phyloP scores from a whole-genome alignment of 2,797 vertebrate genomes.

The Dendrocincla fuliginosa region DNA sequence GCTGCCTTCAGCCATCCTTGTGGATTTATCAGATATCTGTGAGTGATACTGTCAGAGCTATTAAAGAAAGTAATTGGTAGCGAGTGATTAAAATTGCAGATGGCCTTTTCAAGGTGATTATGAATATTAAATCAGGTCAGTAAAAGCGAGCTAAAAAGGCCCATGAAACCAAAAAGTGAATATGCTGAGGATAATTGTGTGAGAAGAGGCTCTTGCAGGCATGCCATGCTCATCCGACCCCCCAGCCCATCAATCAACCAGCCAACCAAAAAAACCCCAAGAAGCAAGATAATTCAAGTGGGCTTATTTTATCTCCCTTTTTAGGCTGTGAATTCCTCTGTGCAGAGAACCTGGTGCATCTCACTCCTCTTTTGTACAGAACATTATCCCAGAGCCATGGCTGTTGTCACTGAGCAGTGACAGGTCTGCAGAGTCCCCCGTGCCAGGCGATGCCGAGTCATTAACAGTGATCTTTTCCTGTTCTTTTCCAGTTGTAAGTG shows the following conservation, averaged over 20 bases:
- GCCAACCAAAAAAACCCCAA: not conserved
- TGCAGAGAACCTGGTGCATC: not conserved
- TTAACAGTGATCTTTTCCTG: not conserved
- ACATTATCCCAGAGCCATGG: rapidly evolving
- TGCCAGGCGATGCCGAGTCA: not conserved
- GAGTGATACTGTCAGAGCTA: conserved; percentile 64
- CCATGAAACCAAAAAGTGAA: conserved; percentile 3
- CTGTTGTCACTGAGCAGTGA: not conserved
- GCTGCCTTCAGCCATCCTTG: not conserved
- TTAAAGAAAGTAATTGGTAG: conserved; percentile 64
- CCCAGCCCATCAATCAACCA: not conserved
- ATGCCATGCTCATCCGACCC: not conserved
- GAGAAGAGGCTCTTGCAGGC: not conserved
- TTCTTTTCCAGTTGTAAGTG: not conserved
- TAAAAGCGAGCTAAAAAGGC: conserved; percentile 38
- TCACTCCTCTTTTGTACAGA: not conserved
- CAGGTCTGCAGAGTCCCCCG: not conserved
- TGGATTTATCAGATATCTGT: conserved; percentile 32
- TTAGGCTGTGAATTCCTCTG: not conserved
- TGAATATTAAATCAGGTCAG: conserved; percentile 68
- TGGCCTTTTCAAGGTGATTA: conserved; percentile 69
- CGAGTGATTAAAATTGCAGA: conserved; percentile 73
- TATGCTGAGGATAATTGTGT: not conserved
- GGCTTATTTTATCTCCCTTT: not conserved
- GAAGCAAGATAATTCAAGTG: not conserved